Evolutionary conservation across 1,140 invertebrate genomes (phyloP), one percentile per base, ranked within the genome.

Genomic region (Bombus haemorrhoidalis): DNA sequence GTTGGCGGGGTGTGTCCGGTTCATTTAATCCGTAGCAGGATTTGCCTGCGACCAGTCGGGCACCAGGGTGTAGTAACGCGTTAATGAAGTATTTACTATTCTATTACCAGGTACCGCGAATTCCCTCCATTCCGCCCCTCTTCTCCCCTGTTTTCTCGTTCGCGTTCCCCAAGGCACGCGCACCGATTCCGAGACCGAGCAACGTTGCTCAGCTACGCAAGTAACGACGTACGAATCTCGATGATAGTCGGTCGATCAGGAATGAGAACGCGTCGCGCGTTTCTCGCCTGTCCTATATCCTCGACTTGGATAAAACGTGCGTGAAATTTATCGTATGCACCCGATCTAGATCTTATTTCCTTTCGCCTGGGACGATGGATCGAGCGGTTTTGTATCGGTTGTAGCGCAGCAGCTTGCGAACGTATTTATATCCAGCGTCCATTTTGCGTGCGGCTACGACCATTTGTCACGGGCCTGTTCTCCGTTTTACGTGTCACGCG

Each of bases 31-130:
- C 59, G 71, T 18, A 47, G 72, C 81, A 62, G 78, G 86, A 91
- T 91, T 91, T 89, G 81, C 73, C 84, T 64, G 68, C 37, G 75
- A 62, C 81, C 85, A 75, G 62, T 59, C 22, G 77, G 43, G 47
- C 90, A 81, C 90, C 22, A 77, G 90, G 88, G 90, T 86, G 83
- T 57, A 87, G 71, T 88, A 90, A 85, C 85, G 83, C 84, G 78
- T 80, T 92, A 92, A 92, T 87, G 81, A 92, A 91, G 86, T 91
- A 92, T 92, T 92, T 92, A 90, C 90, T 82, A 92, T 92, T 92
- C 91, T 87, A 92, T 92, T 92, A 92, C 86, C 72, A 85, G 75
- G 73, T 81, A 86, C 82, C 76, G 77, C 77, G 89, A 72, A 53
- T 37, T 88, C 68, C 74, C n/a, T 69, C 64, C 68, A 8, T 37